Evolutionary conservation across 2,113 vertebrate species (phyloP).

Genomic region (Corythornis vintsioides): DNA sequence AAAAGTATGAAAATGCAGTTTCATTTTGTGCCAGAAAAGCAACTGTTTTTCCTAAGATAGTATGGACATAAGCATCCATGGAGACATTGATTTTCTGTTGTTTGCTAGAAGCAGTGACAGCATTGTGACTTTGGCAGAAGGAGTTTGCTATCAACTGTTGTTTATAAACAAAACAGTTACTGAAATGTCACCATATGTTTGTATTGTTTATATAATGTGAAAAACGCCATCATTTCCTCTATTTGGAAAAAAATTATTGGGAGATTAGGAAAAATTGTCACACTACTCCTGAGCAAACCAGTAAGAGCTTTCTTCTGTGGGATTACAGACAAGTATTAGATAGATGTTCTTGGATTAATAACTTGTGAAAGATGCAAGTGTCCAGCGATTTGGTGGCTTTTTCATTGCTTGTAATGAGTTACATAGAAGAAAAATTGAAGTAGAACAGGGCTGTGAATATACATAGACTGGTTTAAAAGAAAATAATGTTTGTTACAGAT

Average conservation of each 20-base stretch:
- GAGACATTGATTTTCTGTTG: conserved; percentile 50
- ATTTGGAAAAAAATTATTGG: neutral
- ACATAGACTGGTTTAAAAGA: neutral
- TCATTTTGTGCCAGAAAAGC: conserved; percentile 2
- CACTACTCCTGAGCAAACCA: neutral
- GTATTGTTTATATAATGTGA: conserved; percentile 60
- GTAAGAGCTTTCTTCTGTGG: neutral
- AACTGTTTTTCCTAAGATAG: conserved; percentile 34
- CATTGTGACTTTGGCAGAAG: conserved; percentile 62
- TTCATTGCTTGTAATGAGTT: neutral
- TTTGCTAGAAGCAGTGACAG: conserved; percentile 50
- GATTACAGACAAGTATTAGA: neutral
- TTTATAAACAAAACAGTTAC: conserved; percentile 66
- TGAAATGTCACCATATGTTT: conserved; percentile 70
- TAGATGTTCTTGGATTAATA: neutral
- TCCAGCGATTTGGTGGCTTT: neutral
- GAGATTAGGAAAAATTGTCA: conserved; percentile 5
- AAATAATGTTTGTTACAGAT: neutral
- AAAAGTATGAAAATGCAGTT: neutral
- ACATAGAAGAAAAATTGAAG: neutral
- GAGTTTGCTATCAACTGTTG: conserved; percentile 50
- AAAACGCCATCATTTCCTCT: conserved; percentile 22
- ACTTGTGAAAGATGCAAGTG: neutral
- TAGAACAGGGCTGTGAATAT: neutral
- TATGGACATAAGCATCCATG: conserved; percentile 16